Conservation (phyloP, 2,797 vertebrate species). For the Parambassis ranga region DNA sequence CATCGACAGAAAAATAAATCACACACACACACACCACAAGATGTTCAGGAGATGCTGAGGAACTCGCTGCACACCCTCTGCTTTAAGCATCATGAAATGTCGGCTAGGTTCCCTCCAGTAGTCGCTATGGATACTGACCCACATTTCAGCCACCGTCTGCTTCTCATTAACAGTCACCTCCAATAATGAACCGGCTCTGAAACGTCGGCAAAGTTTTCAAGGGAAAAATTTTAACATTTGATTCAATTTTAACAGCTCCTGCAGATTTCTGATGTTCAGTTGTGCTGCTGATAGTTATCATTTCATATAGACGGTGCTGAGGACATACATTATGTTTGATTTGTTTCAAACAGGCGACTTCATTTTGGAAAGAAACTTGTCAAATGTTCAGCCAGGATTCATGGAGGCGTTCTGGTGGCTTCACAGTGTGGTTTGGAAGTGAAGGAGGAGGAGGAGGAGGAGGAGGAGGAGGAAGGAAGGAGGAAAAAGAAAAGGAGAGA, state of each 20-base stretch:
- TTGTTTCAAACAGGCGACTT: conserved; percentile 19
- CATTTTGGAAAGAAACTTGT: conserved; percentile 38
- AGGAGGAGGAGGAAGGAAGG: neutral
- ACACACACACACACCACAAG: neutral
- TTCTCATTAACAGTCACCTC: conserved; percentile 41
- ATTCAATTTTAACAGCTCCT: too few relatives aligned
- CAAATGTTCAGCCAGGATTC: conserved; percentile 50
- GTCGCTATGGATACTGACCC: conserved; percentile 55
- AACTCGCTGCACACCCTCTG: neutral
- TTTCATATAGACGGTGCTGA: too few relatives aligned
- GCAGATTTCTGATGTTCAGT: neutral
- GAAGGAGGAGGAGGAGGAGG: neutral
- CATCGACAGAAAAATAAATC: neutral
- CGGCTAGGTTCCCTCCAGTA: neutral
- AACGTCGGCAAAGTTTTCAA: neutral
- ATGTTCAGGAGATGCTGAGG: neutral
- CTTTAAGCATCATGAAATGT: conserved; percentile 18
- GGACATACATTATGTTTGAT: too few relatives aligned
- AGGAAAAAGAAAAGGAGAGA: too few relatives aligned
- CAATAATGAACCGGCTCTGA: neutral
- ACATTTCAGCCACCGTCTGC: conserved; percentile 28
- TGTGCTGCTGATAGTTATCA: neutral
- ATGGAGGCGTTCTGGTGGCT: conserved; percentile 43
- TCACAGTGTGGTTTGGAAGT: conserved; percentile 2
- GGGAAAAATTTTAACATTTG: neutral